Conservation (phyloP, 2,113 vertebrate genomes). For the Brachyhypopomus occidentalis region DNA sequence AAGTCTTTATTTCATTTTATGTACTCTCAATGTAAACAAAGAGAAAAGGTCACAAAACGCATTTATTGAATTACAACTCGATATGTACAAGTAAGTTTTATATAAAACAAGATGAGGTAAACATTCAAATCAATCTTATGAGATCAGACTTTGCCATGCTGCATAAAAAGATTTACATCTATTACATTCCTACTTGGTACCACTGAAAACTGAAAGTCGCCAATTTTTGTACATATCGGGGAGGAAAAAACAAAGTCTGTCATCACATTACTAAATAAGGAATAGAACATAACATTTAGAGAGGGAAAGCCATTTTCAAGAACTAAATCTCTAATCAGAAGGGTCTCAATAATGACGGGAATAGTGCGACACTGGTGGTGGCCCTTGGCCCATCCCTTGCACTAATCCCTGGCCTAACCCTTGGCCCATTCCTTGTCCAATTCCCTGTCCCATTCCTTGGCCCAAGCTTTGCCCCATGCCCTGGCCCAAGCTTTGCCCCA, state of each 20-base stretch:
- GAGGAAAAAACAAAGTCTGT: background rate
- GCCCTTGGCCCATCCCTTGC: conserved; percentile 65
- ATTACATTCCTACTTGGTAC: conserved; percentile 5
- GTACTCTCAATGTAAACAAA: conserved; percentile 40
- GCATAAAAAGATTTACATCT: background rate
- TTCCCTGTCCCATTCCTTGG: conserved; percentile 68
- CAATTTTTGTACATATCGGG: background rate
- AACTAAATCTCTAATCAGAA: conserved; percentile 4
- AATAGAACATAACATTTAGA: background rate
- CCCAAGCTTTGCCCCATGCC: conserved; percentile 61
- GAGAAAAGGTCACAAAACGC: conserved; percentile 42
- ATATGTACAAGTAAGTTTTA: conserved; percentile 50
- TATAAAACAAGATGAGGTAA: conserved; percentile 45
- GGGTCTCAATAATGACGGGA: conserved; percentile 86
- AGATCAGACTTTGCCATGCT: conserved; percentile 17
- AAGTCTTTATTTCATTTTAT: conserved; percentile 61
- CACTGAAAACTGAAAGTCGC: background rate
- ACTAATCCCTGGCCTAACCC: conserved; percentile 64
- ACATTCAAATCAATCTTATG: background rate
- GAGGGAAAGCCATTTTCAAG: background rate
- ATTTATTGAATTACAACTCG: conserved; percentile 41
- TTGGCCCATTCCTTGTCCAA: conserved; percentile 58
- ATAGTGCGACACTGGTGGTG: conserved; percentile 80
- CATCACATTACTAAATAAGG: conserved; percentile 2
- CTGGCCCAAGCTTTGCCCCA: conserved; percentile 58